phyloP scores from a whole-genome alignment of 2,797 vertebrate genomes.

The Nannoperca australis region DNA sequence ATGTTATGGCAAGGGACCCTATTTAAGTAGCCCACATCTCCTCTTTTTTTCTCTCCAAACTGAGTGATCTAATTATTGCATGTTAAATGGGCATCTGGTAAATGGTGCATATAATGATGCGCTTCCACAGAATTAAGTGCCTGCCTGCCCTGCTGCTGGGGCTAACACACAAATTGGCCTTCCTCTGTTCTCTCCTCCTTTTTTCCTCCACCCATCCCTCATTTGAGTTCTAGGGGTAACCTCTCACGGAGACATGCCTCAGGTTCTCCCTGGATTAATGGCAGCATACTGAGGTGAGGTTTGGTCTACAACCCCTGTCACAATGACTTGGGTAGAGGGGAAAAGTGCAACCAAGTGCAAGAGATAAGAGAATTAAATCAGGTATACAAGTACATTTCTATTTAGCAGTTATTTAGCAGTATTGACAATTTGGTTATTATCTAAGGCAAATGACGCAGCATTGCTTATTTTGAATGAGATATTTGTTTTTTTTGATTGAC shows the following conservation, averaged over 20 bases:
- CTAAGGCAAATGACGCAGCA: not conserved
- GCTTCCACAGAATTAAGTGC: conserved; percentile 88
- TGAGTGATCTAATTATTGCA: conserved; percentile 91
- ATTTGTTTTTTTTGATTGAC: conserved; percentile 34
- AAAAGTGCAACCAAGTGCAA: conserved; percentile 19
- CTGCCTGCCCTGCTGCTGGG: conserved; percentile 85
- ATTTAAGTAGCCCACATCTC: conserved; percentile 80
- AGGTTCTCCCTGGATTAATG: conserved; percentile 83
- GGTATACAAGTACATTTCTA: not conserved
- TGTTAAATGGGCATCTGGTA: conserved; percentile 92
- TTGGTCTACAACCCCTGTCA: conserved; percentile 56
- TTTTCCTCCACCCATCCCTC: conserved; percentile 71
- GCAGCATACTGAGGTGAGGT: conserved; percentile 60
- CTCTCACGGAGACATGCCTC: conserved; percentile 75
- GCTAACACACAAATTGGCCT: conserved; percentile 86
- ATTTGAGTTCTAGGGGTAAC: conserved; percentile 74
- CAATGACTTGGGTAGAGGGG: not conserved
- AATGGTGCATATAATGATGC: conserved; percentile 91
- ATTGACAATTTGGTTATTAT: not conserved
- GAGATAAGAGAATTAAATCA: conserved; percentile 7
- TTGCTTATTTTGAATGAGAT: not conserved
- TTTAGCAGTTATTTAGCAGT: conserved; percentile 1
- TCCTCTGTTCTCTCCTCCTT: conserved; percentile 71
- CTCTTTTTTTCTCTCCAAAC: conserved; percentile 67
- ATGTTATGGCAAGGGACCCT: conserved; percentile 85